Base-by-base conservation (phyloP, 2,888 invertebrate species). In the Synergus laeviventris region DNA sequence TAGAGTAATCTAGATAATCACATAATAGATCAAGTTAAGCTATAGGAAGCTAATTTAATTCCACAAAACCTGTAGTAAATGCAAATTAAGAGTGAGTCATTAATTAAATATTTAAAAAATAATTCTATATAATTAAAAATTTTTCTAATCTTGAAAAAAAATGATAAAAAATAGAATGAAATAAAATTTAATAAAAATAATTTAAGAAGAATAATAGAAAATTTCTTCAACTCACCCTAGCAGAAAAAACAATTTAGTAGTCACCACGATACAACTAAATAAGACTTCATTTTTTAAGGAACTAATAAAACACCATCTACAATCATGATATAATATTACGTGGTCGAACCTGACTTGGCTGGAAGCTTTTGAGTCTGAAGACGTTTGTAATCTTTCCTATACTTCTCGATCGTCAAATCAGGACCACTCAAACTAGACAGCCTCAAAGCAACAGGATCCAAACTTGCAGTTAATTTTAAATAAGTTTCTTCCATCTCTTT, bases 401-500 rank as follows among this genome's bases (percentile, higher is more conserved):
- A 91, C 18, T 90, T 89, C 62, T 91, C 89, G 49, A 91, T 89
- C 2, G 90, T 91, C 60, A 91, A 83, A 76, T 90, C 89, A 0
- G 84, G 78, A n/a, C 81, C 81, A 9, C 79, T 83, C 0, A 84
- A 79, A 45, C 77, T 81, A 1, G 87, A 78, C 11, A 90, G 76
- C 54, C 84, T 83, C 12, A 88, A 76, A 9, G 86, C 81, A 21
- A 85, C 84, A 4, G 90, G 87, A 77, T 90, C 90, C 31, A 91
- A 80, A 77, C 89, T 90, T 11, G 90, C 91, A 2, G 91, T 89
- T 14, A 91, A 81, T 76, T 90, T 90, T 49, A 90, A 75, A 83
- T 91, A 91, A 70, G 89, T 90, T 73, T 91, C 90, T 74, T 91
- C 89, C 89, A 91, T 89, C 76, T 90, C 89, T 79, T 89, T 88